Evolutionary conservation across 2,797 vertebrate species (phyloP), one percentile per base, ranked within the genome.

Genomic region (Xenentodon cancila): DNA sequence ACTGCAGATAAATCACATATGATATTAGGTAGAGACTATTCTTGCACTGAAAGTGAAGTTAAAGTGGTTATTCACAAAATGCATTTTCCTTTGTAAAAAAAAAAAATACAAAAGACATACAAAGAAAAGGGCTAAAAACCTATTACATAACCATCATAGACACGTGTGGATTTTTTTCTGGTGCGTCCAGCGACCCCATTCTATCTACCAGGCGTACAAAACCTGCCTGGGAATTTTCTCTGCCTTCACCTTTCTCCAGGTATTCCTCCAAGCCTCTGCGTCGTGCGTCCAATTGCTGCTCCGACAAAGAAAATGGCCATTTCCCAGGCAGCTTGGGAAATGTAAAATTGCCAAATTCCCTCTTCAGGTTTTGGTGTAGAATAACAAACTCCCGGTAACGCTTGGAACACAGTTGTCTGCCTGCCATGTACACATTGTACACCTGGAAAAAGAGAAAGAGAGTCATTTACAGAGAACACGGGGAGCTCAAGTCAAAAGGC

Each of bases 391-490:
- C 97, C 1, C 97, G 91, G 88, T 97, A 99, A 19, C 97, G 93
- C 76, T 98, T 98, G 21, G 97, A 97, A 85, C 97, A 99, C 58
- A 98, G 92, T 89, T 98, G 96, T 40, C 97, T 89, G 17, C 97
- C 97, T 0, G 97, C 97, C 97, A 99, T 98, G 81, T 97, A 97
- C 72, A 98, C 96, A 6, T 98, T 96, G 82, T 96, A 99, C 0
- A 97, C 96, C 97, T 89, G 72, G 6, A 63, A 49, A 48, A 40
- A 3, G 53, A 1, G 18, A 49, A 27, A 34, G 18, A 37, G 20
- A 50, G 18, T 11, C 16, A 42, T 12, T 34, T 7, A 44, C 15
- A n/a, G n/a, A 47, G 19, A 22, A 53, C 3, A 44, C 0, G 3
- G 1, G 2, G 5, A 64, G 8, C 34, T 37, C 11, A 13, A 37